A percentile compares a stretch with the other conserved stretches of the same genome.
Evolutionary conservation across 2,888 invertebrate genomes (phyloP).

Genomic region (Danaus chrysippus): DNA sequence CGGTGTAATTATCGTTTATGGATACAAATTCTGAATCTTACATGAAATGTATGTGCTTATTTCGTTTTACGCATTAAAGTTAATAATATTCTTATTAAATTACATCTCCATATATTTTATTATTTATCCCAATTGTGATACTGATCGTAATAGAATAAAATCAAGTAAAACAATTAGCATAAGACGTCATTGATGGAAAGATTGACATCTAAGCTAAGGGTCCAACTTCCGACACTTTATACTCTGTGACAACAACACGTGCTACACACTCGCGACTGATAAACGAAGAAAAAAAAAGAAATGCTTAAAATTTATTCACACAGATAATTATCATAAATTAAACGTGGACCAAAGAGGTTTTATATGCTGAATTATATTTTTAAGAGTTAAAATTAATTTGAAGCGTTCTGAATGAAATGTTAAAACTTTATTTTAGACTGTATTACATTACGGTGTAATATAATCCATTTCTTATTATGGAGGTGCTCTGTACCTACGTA

Average conservation of each 20-base stretch:
- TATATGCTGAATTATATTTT: too few species aligned
- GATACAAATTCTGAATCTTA: too few species aligned
- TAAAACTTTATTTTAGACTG: constrained; percentile 1
- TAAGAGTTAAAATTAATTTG: too few species aligned
- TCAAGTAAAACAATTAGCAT: constrained; percentile 50
- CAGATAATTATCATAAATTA: too few species aligned
- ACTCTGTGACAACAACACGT: constrained; percentile 47
- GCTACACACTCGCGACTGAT: constrained; percentile 38
- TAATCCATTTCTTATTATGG: constrained; percentile 59
- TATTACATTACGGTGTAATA: constrained; percentile 35
- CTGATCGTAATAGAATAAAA: neutral
- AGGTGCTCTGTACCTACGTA: constrained; percentile 48
- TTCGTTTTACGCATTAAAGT: too few species aligned
- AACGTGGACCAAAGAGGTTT: too few species aligned
- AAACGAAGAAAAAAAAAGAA: neutral
- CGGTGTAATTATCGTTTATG: too few species aligned
- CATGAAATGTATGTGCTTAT: too few species aligned
- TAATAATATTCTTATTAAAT: neutral
- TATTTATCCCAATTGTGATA: neutral
- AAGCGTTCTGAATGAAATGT: too few species aligned
- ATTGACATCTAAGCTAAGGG: constrained; percentile 53
- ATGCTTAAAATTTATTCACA: too few species aligned
- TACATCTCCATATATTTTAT: neutral
- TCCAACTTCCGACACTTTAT: constrained; percentile 59
- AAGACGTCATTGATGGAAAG: constrained; percentile 47